Percentiles rank a stretch among this genome's conserved stretches.
These are phyloP conservation scores for Micromesistius poutassou DNA, from an alignment of 2,797 vertebrate genomes.

Conservation along the genomic window DNA sequence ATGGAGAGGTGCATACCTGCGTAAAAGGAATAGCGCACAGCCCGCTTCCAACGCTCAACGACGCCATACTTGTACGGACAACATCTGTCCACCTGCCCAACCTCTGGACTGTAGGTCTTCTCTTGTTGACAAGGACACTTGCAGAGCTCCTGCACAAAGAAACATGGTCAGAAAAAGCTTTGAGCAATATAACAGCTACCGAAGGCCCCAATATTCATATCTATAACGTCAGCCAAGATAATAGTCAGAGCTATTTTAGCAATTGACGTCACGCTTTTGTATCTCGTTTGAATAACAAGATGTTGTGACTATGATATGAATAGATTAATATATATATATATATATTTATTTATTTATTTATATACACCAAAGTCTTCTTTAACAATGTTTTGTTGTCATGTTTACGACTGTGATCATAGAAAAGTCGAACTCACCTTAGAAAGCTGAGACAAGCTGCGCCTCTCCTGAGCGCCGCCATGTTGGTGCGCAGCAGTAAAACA, in stretches of 20 bases:
- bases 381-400: background rate
- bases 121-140: conserved; percentile 37
- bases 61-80: conserved; percentile 31
- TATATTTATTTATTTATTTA: too few relatives aligned
- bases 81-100: conserved; percentile 37
- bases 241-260: background rate
- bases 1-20: conserved; percentile 54
- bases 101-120: conserved; percentile 32
- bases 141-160: conserved; percentile 50
- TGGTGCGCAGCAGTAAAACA: conserved; percentile 52
- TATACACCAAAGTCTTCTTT: too few relatives aligned
- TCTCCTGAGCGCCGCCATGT: conserved; percentile 64
- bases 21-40: conserved; percentile 72
- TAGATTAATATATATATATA: background rate
- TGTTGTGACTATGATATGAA: background rate
- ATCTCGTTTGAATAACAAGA: background rate
- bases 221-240: background rate
- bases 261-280: background rate
- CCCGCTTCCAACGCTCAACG: conserved; percentile 50
- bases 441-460: conserved; percentile 39
- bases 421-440: conserved; percentile 55
- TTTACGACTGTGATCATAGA: background rate
- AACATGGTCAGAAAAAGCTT: background rate
- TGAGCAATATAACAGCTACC: background rate
- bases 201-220: background rate